phyloP scores from a whole-genome alignment of 2,797 vertebrate species.

The Onychomys torridus region DNA sequence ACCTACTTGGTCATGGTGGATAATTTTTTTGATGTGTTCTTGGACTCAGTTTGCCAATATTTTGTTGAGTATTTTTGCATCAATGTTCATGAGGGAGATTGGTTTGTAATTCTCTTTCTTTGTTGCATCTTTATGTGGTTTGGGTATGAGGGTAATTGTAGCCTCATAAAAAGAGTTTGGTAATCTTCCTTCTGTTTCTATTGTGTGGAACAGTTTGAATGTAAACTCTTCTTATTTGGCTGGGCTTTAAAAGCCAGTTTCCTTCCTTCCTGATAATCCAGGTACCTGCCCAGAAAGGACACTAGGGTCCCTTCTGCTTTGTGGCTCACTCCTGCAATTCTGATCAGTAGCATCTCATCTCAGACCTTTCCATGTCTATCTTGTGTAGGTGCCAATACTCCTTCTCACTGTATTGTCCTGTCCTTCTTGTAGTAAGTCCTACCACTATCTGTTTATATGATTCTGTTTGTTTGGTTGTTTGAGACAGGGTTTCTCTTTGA shows the following conservation, averaged over 20 bases:
- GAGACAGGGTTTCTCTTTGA: too few species aligned
- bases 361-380: not conserved
- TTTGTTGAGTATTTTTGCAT: too few species aligned
- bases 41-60: too few species aligned
- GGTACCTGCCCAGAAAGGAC: not conserved
- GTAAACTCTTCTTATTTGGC: conserved; percentile 75
- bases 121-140: too few species aligned
- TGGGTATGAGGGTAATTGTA: too few species aligned
- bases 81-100: too few species aligned
- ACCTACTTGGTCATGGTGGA: too few species aligned
- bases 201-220: too few species aligned
- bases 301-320: not conserved
- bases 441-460: conserved; percentile 18
- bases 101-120: too few species aligned
- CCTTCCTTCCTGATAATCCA: not conserved
- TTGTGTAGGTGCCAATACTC: not conserved
- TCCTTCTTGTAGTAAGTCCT: not conserved
- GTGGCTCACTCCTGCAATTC: conserved; percentile 7
- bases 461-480: not conserved
- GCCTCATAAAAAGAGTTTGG: too few species aligned
- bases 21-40: too few species aligned
- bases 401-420: not conserved
- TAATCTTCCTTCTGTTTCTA: too few species aligned
- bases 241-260: conserved; percentile 67
- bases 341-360: not conserved